Conservation (phyloP, 2,797 vertebrate genomes). For the Tarsius wallacei region DNA sequence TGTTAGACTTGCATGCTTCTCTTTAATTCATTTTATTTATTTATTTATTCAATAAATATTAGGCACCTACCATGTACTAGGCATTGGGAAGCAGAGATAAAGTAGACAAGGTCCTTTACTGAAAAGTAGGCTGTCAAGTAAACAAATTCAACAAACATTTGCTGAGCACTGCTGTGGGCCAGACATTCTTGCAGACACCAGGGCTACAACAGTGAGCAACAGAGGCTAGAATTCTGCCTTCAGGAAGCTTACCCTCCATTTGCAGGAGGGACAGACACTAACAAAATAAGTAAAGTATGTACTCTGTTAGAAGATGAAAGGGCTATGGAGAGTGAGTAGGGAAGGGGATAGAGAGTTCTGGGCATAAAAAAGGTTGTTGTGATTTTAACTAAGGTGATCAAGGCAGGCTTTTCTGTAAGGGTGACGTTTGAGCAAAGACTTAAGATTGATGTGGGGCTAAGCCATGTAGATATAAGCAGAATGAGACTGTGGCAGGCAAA, state of each 20-base stretch:
- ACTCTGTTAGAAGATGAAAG: background rate
- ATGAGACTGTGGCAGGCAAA: background rate
- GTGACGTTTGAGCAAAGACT: background rate
- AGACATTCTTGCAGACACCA: accelerated
- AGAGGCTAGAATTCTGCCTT: accelerated
- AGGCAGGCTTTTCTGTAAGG: background rate
- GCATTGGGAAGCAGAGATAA: background rate
- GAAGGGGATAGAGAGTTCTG: background rate
- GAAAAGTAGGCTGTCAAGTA: background rate
- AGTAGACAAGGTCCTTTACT: background rate
- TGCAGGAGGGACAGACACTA: background rate
- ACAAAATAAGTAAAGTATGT: background rate
- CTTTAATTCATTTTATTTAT: background rate
- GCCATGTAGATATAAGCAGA: background rate
- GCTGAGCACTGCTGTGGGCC: background rate
- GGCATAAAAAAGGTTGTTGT: too few relatives aligned
- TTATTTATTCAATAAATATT: background rate
- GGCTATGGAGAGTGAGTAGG: background rate
- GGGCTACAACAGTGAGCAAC: background rate
- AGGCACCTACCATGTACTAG: background rate
- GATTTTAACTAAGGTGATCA: background rate
- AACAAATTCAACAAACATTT: too few relatives aligned
- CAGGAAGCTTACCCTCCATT: background rate
- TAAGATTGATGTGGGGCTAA: background rate
- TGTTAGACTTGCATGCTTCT: background rate